Base-by-base conservation (phyloP, 2,113 vertebrate species). In the Otus sunia region DNA sequence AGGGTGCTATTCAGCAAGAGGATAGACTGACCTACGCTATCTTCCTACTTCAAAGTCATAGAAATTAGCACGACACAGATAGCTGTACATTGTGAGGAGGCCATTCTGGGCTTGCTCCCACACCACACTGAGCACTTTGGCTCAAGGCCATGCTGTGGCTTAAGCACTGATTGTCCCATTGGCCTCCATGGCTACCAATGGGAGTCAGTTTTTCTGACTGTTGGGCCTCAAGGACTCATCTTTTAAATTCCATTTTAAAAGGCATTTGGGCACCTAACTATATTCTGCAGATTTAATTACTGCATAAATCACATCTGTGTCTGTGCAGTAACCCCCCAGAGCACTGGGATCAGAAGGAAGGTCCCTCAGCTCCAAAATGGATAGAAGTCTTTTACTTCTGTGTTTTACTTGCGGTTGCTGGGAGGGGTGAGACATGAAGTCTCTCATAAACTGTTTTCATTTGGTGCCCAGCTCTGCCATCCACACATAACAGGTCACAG, bases 221-320 rank as follows among this genome's bases (percentile, higher is more conserved):
- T 21, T n/a, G 58, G 59, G 20, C 58, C 87, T 83, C 85, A 58
- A 80, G 53, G 71, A 52, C 45, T 79, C 15, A 1, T 73, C 47
- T 77, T 69, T 88, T 86, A 94, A 93, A 86, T 63, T 83, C 15
- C 45, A 63, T 86, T 95, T 63, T 37, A 58, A 85, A 87, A 95
- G 71, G 66, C 62, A 50, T 92, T 89, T 87, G 50, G 21, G 34
- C 2, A 7, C 63, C 39, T 73, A 90, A 77, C n/a, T 62, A 7
- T 75, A 83, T 69, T 85, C 67, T 92, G 29, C 58, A 83, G 87
- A 86, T 76, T 92, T 92, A 90, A 94, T 92, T 90, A 77, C 80
- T 69, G 63, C 63, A 91, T 86, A 88, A 95, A 90, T 94, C 81
- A 77, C 59, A 67, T 84, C 66, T 41, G 41, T 60, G 62, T 84